Conservation (phyloP, 2,888 invertebrate genomes). For the Carabus problematicus region DNA sequence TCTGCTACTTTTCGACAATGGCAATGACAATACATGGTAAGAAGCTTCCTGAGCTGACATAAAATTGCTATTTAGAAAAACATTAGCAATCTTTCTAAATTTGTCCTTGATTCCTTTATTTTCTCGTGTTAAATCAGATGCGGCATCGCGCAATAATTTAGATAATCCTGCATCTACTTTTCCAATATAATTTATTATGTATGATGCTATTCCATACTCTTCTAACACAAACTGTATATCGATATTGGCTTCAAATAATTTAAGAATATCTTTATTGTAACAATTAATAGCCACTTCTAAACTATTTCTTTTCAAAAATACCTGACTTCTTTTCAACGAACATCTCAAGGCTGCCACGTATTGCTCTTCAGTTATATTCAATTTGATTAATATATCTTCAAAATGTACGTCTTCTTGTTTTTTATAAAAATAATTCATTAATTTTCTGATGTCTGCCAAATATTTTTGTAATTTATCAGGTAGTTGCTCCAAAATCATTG, state of each 20-base stretch:
- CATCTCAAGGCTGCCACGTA: constrained; percentile 33
- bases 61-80: too few relatives aligned
- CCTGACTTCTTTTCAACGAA: constrained; percentile 39
- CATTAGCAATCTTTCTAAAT: too few relatives aligned
- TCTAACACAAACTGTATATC: constrained; percentile 47
- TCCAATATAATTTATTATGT: constrained; percentile 48
- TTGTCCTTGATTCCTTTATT: too few relatives aligned
- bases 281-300: constrained; percentile 45
- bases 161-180: constrained; percentile 49
- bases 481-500: constrained; percentile 43
- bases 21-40: too few relatives aligned
- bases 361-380: constrained; percentile 38
- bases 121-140: too few relatives aligned
- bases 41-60: too few relatives aligned
- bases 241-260: constrained; percentile 48
- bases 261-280: constrained; percentile 46
- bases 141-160: too few relatives aligned
- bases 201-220: constrained; percentile 47
- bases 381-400: constrained; percentile 28
- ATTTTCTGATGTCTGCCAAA: constrained; percentile 24
- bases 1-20: too few relatives aligned
- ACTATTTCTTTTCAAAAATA: constrained; percentile 46
- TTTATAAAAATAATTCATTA: constrained; percentile 32
- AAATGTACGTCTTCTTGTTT: constrained; percentile 6
- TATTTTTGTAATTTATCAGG: constrained; percentile 13